Evolutionary conservation across 1,140 invertebrate genomes (phyloP), one percentile per base, ranked within the genome.

Genomic region (Drosophila dunni): DNA sequence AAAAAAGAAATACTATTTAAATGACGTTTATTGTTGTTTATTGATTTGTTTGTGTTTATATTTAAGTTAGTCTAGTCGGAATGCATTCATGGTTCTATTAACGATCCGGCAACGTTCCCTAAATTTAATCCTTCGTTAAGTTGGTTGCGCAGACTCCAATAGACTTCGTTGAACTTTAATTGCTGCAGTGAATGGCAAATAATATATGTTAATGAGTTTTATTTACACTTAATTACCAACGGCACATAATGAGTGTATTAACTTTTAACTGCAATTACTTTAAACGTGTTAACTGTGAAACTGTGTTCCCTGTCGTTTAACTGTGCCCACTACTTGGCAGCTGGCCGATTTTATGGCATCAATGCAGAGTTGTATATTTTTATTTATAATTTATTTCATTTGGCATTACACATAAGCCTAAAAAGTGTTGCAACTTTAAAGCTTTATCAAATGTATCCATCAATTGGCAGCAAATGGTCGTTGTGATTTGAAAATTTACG

Each of bases 401-500:
- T 40, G 11, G 24, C 24, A 5, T 29, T 5, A 29, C 24, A 29
- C 24, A 20, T 48, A n/a, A 34, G n/a, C 17, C 48, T 29, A 20
- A 17, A 34, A 57, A 10, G 42, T 67, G 66, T 73, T 64, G 79
- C 75, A 46, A 66, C 46, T 17, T 13, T 48, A 70, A 62, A 60
- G 64, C 72, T 57, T 81, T 75, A 62, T 72, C 70, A 29, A 66
- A 71, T 36, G 57, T 71, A 67, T 71, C 62, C 54, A 75, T 70
- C 58, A 65, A 73, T 67, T 69, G 81, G 77, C 68, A 69, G 65
- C 74, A 40, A 29, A 60, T 24, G 38, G 48, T 63, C 65, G 44
- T 51, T 53, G 24, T 29, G 53, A 68, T 81, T 85, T 85, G 53
- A 67, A 65, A 82, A 82, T 82, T 83, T 65, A 68, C 24, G 70